Percentiles rank a stretch among this genome's conserved stretches.
Conservation (phyloP, 2,113 vertebrate species). For the Pterophyllum scalare region DNA sequence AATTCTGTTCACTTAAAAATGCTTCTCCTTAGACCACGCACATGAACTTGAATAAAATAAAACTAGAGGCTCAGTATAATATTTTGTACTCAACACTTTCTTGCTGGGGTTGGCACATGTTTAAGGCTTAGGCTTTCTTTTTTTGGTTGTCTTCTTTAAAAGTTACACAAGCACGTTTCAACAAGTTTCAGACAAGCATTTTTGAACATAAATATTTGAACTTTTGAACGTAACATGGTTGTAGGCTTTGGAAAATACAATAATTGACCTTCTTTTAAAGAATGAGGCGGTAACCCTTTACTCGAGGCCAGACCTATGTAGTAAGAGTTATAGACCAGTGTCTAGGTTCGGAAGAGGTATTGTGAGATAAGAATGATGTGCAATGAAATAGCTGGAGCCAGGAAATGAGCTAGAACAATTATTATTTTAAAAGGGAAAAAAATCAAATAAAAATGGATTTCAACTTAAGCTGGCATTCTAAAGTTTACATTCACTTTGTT, state of each 20-base stretch:
- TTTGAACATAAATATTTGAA: neutral
- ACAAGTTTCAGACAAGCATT: neutral
- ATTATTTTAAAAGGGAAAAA: no score
- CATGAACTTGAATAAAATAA: neutral
- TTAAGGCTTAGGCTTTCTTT: neutral
- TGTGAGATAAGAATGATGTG: no score
- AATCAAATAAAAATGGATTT: no score
- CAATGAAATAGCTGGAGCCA: no score
- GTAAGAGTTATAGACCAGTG: no score
- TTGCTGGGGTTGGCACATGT: no score
- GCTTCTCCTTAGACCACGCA: neutral
- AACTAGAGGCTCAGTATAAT: neutral
- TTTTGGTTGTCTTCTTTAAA: neutral
- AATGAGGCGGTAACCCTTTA: neutral
- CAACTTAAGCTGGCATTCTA: no score
- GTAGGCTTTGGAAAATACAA: neutral
- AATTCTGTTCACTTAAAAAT: neutral
- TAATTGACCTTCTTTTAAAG: neutral
- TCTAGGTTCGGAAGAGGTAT: no score
- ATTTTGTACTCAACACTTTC: neutral
- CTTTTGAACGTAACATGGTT: neutral
- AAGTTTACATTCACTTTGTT: no score
- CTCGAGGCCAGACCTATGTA: no score
- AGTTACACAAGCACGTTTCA: neutral
- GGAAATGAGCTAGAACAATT: no score